These are phyloP conservation scores for Cerastoderma edule DNA, from an alignment of 2,888 invertebrate genomes.

Conservation along the genomic window DNA sequence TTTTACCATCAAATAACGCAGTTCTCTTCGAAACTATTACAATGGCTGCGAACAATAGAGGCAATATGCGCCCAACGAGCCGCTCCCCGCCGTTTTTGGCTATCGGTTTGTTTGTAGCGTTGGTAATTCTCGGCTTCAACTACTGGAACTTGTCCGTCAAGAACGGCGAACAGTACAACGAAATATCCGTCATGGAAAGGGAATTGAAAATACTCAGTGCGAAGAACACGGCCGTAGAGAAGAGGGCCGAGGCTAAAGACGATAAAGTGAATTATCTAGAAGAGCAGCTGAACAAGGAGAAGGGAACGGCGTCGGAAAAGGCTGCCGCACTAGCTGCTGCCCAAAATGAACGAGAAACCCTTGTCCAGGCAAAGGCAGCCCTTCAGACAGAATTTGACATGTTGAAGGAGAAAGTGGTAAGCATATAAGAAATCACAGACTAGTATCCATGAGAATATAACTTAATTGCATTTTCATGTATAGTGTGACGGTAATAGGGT, in stretches of 20 bases:
- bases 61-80: slow-evolving; percentile 67
- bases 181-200: slow-evolving; percentile 53
- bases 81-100: slow-evolving; percentile 75
- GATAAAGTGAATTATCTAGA: slow-evolving; percentile 60
- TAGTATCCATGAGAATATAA: too few relatives aligned
- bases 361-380: background rate
- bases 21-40: background rate
- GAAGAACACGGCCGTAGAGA: slow-evolving; percentile 66
- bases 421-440: too few relatives aligned
- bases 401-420: slow-evolving; percentile 20
- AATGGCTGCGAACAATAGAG: slow-evolving; percentile 72
- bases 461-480: too few relatives aligned
- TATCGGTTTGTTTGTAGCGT: slow-evolving; percentile 71
- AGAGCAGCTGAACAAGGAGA: slow-evolving; percentile 43
- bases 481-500: too few relatives aligned
- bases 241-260: slow-evolving; percentile 54
- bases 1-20: background rate
- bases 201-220: slow-evolving; percentile 62
- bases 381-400: slow-evolving; percentile 5
- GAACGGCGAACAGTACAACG: slow-evolving; percentile 64
- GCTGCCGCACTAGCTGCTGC: slow-evolving; percentile 33
- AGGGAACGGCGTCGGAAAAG: slow-evolving; percentile 36
- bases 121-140: slow-evolving; percentile 72
- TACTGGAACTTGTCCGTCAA: slow-evolving; percentile 74
- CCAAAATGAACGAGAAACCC: slow-evolving; percentile 11